Base-by-base conservation (phyloP, 2,797 vertebrate genomes). In the Serranus cabrilla region DNA sequence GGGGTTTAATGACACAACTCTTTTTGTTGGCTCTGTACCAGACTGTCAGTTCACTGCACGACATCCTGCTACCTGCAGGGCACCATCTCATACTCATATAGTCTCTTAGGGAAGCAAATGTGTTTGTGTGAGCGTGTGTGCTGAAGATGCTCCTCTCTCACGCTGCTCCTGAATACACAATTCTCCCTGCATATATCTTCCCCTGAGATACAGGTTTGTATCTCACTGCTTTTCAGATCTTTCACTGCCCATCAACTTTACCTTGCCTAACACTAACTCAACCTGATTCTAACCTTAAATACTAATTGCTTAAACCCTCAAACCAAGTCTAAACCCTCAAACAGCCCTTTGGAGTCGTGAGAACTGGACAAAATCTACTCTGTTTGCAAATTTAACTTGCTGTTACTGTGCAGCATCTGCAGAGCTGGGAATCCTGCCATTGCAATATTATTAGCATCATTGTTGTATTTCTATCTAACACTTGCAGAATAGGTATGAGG, bases 61-160 rank as follows among this genome's bases (percentile, higher is more conserved):
- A 70, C 69, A 66, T 69, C 76, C 78, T 79, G 79, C 71, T 83
- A 82, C 82, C 84, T 89, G 84, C 82, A 82, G 87, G 54, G 74
- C 49, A 52, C 40, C 74, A 56, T 63, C 80, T 78, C 79, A 73
- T 54, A 61, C 70, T 79, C 59, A 66, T 21, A 43, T 76, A 46
- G 54, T 81, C 67, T 83, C 63, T 64, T 47, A 74, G 79, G 62
- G 58, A 78, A 76, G 74, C 39, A 66, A 1, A 39, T 74, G 21
- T 56, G 50, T 61, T 21, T 61, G 25, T 49, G 25, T 74, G 47
- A 61, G 54, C 70, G 40, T 70, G 60, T 66, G 62, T 37, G 52
- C 63, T 66, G 23, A 23, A 64, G 21, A 65, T 51, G 27, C 23
- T 74, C 18, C 39, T 55, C 50, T 67, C 34, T 58, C 14, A 50